Evolutionary conservation across 2,797 vertebrate genomes (phyloP).

Genomic region (Crenuchus spilurus): DNA sequence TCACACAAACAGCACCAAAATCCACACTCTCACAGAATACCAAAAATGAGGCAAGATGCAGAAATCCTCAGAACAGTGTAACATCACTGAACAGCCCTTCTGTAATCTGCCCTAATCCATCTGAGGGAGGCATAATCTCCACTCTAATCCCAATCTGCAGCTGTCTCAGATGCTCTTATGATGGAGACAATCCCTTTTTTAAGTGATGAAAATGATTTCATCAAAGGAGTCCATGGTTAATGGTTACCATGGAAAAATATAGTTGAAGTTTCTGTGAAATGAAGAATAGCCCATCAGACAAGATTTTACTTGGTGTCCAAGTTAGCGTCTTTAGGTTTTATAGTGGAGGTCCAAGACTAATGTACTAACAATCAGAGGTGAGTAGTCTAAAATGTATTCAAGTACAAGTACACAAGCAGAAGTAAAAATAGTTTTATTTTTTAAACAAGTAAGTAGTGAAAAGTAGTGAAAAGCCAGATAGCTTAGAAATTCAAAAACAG

Average conservation of each 20-base stretch:
- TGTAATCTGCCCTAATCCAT: slow-evolving; percentile 47
- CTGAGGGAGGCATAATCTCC: slow-evolving; percentile 26
- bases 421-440: no score
- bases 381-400: no score
- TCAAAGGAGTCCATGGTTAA: not conserved
- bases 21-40: not conserved
- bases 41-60: not conserved
- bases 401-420: no score
- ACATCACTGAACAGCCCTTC: slow-evolving; percentile 37
- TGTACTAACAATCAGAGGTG: no score
- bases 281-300: no score
- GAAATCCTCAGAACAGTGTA: not conserved
- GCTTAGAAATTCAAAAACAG: no score
- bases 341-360: no score
- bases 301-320: no score
- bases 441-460: no score
- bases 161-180: slow-evolving; percentile 38
- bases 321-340: no score
- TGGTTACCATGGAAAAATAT: not conserved
- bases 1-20: not conserved
- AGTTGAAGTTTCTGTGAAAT: no score
- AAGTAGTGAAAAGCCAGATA: no score
- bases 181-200: not conserved
- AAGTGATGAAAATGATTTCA: not conserved
- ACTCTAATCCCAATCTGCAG: slow-evolving; percentile 37